Base-by-base conservation (phyloP, 2,797 vertebrate genomes). In the Chaetophractus vellerosus region DNA sequence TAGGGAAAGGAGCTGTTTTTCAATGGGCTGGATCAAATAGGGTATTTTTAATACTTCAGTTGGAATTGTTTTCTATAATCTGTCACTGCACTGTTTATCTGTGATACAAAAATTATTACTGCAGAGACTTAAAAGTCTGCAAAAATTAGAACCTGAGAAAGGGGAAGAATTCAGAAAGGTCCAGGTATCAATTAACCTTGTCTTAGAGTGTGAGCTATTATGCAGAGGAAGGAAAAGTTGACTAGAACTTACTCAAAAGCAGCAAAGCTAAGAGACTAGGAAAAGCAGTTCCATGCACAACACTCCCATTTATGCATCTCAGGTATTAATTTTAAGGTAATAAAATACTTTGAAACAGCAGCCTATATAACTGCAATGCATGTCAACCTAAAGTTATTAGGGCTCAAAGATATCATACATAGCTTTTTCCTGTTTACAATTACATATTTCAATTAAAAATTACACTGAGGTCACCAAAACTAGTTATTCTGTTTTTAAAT, bases 401-500 rank as follows among this genome's bases (percentile, higher is more conserved):
- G 36, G n/a, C 12, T 96, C 21, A 92, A 14, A 92, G 15, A 21
- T 81, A 76, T 26, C 33, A 63, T 3, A 84, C 12, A 82, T 21
- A 84, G 80, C 38, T 79, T 84, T 90, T 45, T 71, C 31, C 45
- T 81, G 68, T 50, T 88, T 69, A 36, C 16, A 95, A 84, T 71
- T 68, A 82, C 5, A 16, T 9, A 79, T 38, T 91, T 52, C 87
- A 92, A 45, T 21, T 91, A 66, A 92, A 80, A 95, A 90, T 26
- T 91, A 21, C 61, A 83, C 72, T 31, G 18, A 95, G 66, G 33
- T 71, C 78, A 95, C 41, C 55, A 36, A 94, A 95, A 66, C 55
- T 76, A 87, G 28, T 78, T 72, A 82, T 89, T 94, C 68, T 94
- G 72, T 38, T 91, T 96, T 38, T 64, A 83, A 63, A 74, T 80